Base-by-base conservation (phyloP, 2,113 vertebrate species). In the Mormyrus lacerda region DNA sequence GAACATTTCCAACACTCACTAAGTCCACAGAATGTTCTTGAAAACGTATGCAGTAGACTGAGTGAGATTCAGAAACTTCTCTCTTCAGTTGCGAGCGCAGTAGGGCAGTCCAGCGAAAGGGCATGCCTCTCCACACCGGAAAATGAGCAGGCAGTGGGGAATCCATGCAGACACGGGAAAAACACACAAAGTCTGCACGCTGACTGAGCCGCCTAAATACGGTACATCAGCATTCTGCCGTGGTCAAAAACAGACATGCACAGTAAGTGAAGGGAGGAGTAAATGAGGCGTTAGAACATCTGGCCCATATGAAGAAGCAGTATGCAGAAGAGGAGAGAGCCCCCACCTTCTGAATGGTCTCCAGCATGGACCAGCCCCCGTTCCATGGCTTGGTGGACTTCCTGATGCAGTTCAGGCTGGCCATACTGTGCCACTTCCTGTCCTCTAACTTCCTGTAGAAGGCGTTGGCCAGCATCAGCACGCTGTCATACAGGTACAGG, bases 391-490 rank as follows among this genome's bases (percentile, higher is more conserved):
- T 99, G 92, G 98, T 99, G 61, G 98, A 98, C 93, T 99, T 99
- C 92, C 97, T 95, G 94, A 99, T 99, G 94, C 98, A 99, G 94
- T 99, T 99, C 89, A 99, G 96, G 48, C 98, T 99, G 3, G 98
- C 98, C 98, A 99, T 99, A 87, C 98, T 99, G 94, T 99, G 98
- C 98, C 98, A 99, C 92, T 99, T 99, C 89, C 98, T 96, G 96
- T 99, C 98, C 93, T 99, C 98, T 93, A 99, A 90, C 96, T 99
- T 99, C 95, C 98, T 95, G 94, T 99, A 98, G 96, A 99, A 99
- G 93, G 98, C 98, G 88, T 98, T 98, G 93, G 98, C 98, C 91
- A 99, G 93, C 97, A 99, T 98, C 93, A 99, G 95, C 90, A 99
- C 98, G 27, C 98, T 99, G 96, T 99, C 98, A 31, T 99, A 99